These are phyloP conservation scores for Corydoras sp. DNA, from an alignment of 2,113 vertebrate species.

Conservation along the genomic window DNA sequence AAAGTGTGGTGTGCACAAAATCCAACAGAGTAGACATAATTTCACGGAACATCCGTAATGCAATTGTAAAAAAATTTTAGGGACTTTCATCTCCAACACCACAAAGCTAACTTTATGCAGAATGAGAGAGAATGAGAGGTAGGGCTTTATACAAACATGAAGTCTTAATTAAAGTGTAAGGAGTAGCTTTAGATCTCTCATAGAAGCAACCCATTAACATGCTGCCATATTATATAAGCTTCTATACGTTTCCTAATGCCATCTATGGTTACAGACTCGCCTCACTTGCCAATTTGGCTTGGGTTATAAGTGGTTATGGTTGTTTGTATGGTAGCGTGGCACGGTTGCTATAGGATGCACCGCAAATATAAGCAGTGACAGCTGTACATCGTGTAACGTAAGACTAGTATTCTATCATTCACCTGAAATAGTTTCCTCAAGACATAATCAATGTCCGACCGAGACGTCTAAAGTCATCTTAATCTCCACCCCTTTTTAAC, in stretches of 20 bases:
- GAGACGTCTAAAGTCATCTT: not conserved
- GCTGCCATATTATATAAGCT: no score
- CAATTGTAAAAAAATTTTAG: no score
- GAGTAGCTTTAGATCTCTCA: no score
- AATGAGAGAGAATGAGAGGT: no score
- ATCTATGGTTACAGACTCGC: constrained; percentile 20
- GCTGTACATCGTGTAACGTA: not conserved
- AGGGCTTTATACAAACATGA: no score
- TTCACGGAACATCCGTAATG: no score
- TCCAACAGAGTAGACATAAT: no score
- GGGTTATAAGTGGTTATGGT: not conserved
- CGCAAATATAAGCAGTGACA: constrained; percentile 3
- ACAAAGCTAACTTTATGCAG: no score
- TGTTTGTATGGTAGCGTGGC: not conserved
- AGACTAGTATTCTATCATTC: constrained; percentile 2
- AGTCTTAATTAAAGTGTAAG: no score
- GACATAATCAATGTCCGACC: not conserved
- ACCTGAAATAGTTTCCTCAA: constrained; percentile 27
- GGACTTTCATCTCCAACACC: no score
- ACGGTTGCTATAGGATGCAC: not conserved
- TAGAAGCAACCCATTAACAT: no score
- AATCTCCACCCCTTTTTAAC: constrained; percentile 9
- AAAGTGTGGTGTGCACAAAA: not conserved
- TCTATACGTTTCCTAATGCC: constrained; percentile 1
- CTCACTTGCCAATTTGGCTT: constrained; percentile 26